phyloP scores from a whole-genome alignment of 2,113 vertebrate genomes.

The Pseudopipra pipra region DNA sequence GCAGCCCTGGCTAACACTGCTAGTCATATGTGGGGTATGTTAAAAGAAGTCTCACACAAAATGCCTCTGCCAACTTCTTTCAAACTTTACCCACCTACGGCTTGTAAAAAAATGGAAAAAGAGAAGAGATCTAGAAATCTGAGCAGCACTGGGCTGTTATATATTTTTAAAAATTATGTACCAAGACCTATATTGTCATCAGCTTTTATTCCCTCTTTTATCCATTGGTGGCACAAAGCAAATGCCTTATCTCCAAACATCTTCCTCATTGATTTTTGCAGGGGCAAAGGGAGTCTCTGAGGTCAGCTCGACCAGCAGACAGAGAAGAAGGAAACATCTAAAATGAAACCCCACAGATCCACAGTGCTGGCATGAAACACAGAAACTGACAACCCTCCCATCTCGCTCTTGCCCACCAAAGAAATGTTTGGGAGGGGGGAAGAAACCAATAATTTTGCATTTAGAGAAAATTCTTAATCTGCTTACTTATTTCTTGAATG shows the following conservation, averaged over 20 bases:
- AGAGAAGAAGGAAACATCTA: not conserved
- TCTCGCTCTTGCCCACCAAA: not conserved
- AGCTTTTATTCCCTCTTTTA: not conserved
- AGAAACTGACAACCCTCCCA: not conserved
- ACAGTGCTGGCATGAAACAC: not conserved
- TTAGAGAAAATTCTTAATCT: not conserved
- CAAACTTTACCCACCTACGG: not conserved
- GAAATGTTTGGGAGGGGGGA: not conserved
- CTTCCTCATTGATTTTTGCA: not conserved
- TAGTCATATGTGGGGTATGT: not conserved
- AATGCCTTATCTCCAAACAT: not conserved
- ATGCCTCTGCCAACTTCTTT: not conserved
- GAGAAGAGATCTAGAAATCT: not conserved
- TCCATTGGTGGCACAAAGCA: not conserved
- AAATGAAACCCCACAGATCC: not conserved
- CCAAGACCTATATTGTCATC: not conserved
- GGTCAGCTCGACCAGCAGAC: not conserved
- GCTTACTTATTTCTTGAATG: not conserved
- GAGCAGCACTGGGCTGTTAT: not conserved
- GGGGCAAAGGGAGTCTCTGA: not conserved
- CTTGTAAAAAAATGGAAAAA: not conserved
- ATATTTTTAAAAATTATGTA: not conserved
- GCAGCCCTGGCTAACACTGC: not conserved
- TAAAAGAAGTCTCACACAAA: not conserved
- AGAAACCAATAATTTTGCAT: not conserved